Conservation (phyloP, 92 coral and sea anemone species). For the Bergia puertoricense region DNA sequence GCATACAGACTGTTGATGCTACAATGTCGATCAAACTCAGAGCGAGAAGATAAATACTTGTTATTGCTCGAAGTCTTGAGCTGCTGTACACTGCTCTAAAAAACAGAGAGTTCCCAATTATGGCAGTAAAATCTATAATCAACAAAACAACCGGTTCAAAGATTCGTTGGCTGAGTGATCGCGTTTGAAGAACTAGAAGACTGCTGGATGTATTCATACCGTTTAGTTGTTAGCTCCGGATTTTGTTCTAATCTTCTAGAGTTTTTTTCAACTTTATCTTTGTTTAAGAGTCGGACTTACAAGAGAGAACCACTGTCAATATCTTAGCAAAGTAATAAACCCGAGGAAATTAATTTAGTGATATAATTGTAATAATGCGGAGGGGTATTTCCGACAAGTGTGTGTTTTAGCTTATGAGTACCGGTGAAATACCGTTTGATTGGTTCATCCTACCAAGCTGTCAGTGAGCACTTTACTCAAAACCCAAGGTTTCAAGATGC, state of each 20-base stretch:
- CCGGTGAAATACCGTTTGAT: background rate
- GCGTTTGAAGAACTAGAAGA: background rate
- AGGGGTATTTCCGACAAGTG: conserved; percentile 28
- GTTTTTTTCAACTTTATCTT: background rate
- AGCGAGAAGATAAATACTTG: conserved; percentile 34
- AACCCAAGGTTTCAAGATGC: conserved; percentile 1
- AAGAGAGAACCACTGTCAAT: background rate
- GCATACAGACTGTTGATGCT: conserved; percentile 34
- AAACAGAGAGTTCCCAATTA: conserved; percentile 11
- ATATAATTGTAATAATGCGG: background rate
- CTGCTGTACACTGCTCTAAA: conserved; percentile 13
- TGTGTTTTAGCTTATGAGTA: background rate
- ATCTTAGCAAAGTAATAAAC: background rate
- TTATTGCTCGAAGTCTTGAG: conserved; percentile 27
- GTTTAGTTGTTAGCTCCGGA: background rate
- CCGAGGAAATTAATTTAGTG: background rate
- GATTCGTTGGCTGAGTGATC: conserved; percentile 31
- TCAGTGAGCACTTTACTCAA: background rate
- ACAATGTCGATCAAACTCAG: conserved; percentile 11
- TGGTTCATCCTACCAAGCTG: background rate
- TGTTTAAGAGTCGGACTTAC: background rate
- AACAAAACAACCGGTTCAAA: conserved; percentile 7
- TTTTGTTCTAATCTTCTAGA: background rate
- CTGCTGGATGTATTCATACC: background rate
- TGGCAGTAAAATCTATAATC: background rate